Evolutionary conservation across 1,140 invertebrate genomes (phyloP), one percentile per base, ranked within the genome.

Genomic region (Thalassaphorura encarpata): DNA sequence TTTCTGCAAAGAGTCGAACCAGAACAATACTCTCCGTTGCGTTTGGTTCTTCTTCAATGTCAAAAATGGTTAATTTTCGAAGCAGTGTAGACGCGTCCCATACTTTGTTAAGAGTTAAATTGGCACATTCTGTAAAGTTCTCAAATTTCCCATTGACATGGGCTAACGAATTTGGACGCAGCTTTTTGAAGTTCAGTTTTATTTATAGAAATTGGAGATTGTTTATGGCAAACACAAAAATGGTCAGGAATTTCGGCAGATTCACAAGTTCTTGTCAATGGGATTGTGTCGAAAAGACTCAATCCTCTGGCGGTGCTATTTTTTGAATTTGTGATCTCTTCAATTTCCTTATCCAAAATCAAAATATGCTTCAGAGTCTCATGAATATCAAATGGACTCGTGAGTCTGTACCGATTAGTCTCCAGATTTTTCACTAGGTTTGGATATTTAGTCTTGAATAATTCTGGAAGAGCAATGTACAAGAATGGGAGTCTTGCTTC

Each of bases 351-450:
- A 8, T 23, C 41, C 18, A 77, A 6, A n/a, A 40, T 4, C 3
- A 53, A 21, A n/a, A 59, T 40, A 27, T 59, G 27, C 13, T n/a
- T 40, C 6, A 59, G 39, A 2, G 52, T 55, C 42, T 54, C 36
- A 40, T 59, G 45, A 18, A 59, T 18, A 36, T 59, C 57, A 39
- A 54, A 59, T 8, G 52, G 57, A 4, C 52, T 48, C 18, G 57
- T 55, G 18, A 54, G 36, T 11, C 42, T 13, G 64, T 79, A 78
- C 8, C 8, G 18, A 55, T 59, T 59, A 33, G 29, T 29, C 21
- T 15, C 3, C 6, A 59, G 31, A 48, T 55, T 55, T 11, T 23
- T 24, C 26, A 59, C 45, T 2, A 31, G 52, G 27, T 27, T n/a
- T 21, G 42, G 15, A 24, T 55, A 49, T 31, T 47, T 48, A 13